A percentile compares a stretch with the other conserved stretches of the same genome.
These are phyloP conservation scores for Lycocorax pyrrhopterus DNA, from an alignment of 2,113 vertebrate genomes.

Conservation along the genomic window DNA sequence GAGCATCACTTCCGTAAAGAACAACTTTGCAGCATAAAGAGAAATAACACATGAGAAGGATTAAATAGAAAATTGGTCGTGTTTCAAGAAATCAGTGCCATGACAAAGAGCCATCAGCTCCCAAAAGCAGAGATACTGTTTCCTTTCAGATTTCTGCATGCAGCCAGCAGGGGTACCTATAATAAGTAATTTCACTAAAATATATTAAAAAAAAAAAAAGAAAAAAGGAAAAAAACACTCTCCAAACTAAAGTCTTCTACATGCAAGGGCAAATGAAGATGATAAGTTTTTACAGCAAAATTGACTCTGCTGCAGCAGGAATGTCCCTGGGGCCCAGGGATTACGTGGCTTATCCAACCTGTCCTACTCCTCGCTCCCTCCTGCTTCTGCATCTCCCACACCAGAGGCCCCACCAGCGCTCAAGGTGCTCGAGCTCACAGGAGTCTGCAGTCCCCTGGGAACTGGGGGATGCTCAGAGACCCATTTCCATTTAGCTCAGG, in stretches of 20 bases:
- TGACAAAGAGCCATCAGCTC: not conserved
- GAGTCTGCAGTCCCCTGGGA: not conserved
- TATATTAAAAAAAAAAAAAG: not conserved
- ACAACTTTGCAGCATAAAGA: not conserved
- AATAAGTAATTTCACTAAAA: not conserved
- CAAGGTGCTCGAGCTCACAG: not conserved
- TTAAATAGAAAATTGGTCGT: not conserved
- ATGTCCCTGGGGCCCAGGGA: not conserved
- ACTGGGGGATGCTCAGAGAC: not conserved
- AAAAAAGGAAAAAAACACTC: fast-evolving
- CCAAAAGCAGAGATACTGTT: not conserved
- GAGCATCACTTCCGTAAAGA: not conserved
- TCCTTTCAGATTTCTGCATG: not conserved
- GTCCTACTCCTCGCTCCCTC: not conserved
- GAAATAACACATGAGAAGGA: not conserved
- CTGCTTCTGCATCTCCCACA: not conserved
- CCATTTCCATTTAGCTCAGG: not conserved
- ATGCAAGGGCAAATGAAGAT: not conserved
- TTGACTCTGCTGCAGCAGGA: not conserved
- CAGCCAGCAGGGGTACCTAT: not conserved
- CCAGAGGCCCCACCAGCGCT: not conserved
- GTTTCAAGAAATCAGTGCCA: not conserved
- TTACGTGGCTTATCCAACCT: not conserved
- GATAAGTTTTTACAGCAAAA: not conserved
- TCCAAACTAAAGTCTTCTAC: not conserved